Evolutionary conservation across 1,140 invertebrate genomes (phyloP).

Genomic region (silkworm (Bombyx mori)): DNA sequence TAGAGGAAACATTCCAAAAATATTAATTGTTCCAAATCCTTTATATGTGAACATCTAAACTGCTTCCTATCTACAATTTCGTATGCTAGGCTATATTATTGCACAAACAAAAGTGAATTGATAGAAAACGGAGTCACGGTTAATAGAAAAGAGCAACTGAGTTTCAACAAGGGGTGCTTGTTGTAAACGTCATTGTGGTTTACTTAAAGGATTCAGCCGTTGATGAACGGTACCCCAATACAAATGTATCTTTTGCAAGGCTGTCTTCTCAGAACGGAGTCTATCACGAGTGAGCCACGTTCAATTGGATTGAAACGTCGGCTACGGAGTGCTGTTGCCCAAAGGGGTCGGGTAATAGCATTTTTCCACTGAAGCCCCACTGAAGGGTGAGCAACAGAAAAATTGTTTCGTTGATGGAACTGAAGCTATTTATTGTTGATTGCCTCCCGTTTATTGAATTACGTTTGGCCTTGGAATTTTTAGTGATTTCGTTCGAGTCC

Average conservation of each 20-base stretch:
- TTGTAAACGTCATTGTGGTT: no score
- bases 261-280: conserved; percentile 16
- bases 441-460: conserved; percentile 17
- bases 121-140: no score
- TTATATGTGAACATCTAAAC: no score
- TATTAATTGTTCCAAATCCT: no score
- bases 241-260: conserved; percentile 25
- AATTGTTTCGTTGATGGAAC: conserved; percentile 29
- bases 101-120: no score
- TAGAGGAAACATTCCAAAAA: no score
- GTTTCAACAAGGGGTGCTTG: no score
- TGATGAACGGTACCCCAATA: conserved; percentile 9
- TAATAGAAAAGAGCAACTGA: no score
- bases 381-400: conserved; percentile 19
- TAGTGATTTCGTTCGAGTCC: no score
- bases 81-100: no score
- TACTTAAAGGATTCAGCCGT: neutral
- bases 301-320: conserved; percentile 36
- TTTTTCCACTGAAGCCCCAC: conserved; percentile 22
- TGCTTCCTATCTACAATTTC: no score
- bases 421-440: conserved; percentile 25
- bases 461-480: no score
- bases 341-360: conserved; percentile 30
- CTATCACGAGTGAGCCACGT: conserved; percentile 20
- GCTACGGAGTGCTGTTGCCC: conserved; percentile 14